Evolutionary conservation across 2,797 vertebrate species (phyloP).

Genomic region (Natrix natrix): DNA sequence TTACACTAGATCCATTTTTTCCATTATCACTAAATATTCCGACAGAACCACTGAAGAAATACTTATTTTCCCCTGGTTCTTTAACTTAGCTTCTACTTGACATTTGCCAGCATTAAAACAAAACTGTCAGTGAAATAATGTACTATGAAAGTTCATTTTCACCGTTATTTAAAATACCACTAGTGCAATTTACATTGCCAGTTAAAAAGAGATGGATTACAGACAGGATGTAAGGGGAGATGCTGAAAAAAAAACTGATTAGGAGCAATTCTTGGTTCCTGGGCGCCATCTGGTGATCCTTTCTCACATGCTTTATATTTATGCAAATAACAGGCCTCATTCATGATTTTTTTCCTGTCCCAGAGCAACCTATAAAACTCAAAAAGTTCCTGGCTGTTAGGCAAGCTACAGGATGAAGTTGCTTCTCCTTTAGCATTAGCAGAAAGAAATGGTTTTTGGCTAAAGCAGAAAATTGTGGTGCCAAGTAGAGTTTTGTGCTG

Average conservation of each 20-base stretch:
- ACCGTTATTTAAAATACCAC: background rate
- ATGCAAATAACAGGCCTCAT: background rate
- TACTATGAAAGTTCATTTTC: background rate
- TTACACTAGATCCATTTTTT: background rate
- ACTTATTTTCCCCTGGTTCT: background rate
- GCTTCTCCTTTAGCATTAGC: background rate
- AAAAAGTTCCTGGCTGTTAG: background rate
- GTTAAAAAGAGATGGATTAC: background rate
- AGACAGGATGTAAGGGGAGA: background rate
- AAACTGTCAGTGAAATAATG: background rate
- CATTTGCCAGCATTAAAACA: background rate
- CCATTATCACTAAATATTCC: background rate
- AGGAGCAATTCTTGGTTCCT: background rate
- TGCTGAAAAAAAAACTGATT: background rate
- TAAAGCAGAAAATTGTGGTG: background rate
- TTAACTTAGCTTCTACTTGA: background rate
- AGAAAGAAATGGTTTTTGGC: background rate
- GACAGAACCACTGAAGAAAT: background rate
- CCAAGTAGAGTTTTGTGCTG: background rate
- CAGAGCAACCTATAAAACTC: background rate
- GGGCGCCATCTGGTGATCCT: conserved; percentile 17
- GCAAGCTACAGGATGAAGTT: background rate
- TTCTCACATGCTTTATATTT: background rate
- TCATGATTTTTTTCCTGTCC: background rate
- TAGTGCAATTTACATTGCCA: background rate